Percentiles rank a stretch among this genome's conserved stretches.
Evolutionary conservation across 2,888 invertebrate genomes (phyloP).

Genomic region (Philonicus albiceps): DNA sequence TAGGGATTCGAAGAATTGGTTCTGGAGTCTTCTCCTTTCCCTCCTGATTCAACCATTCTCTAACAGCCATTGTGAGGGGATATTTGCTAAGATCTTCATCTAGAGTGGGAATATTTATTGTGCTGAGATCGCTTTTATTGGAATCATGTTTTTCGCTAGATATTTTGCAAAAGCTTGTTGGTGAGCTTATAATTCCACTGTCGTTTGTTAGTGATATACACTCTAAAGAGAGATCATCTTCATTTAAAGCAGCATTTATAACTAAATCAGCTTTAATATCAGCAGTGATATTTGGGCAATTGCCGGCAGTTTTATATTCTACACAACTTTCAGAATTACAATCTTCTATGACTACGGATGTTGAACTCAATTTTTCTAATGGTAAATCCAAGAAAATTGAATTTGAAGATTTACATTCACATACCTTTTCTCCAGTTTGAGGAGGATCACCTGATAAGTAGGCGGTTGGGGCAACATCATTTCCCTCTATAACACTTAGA

Average conservation of each 20-base stretch:
- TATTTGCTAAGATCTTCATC: constrained; percentile 50
- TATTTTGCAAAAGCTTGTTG: background rate
- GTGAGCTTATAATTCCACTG: background rate
- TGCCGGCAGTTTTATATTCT: background rate
- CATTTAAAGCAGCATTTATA: background rate
- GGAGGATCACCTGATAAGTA: background rate
- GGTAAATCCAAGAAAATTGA: background rate
- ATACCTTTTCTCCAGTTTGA: background rate
- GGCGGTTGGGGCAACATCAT: background rate
- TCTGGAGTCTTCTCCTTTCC: constrained; percentile 58
- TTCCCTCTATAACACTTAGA: background rate
- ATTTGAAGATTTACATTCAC: background rate
- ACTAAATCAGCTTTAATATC: background rate
- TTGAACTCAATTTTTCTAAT: background rate
- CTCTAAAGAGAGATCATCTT: background rate
- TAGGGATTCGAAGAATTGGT: constrained; percentile 49
- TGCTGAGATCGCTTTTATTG: background rate
- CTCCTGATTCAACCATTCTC: constrained; percentile 67
- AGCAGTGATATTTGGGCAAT: background rate
- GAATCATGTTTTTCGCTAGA: background rate
- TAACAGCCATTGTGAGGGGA: constrained; percentile 69
- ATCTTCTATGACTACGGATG: background rate
- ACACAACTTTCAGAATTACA: background rate
- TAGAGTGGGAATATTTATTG: background rate
- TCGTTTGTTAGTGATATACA: background rate